phyloP scores from a whole-genome alignment of 2,113 vertebrate species.

The Sapajus apella region DNA sequence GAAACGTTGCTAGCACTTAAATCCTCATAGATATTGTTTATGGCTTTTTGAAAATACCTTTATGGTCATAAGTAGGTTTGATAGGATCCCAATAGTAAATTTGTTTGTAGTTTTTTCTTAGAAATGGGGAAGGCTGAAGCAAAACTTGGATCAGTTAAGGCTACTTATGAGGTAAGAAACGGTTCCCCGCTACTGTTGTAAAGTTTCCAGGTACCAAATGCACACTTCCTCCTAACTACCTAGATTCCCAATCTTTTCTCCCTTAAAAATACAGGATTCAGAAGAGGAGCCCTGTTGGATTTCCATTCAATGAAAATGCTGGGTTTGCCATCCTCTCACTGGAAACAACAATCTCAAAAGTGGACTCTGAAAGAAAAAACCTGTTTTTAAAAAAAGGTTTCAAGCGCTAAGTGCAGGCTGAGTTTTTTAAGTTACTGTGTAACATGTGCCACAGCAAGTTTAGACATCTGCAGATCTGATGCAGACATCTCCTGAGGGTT shows the following conservation, averaged over 20 bases:
- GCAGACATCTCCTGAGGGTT: no score
- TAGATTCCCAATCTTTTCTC: background rate
- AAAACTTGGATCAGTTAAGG: background rate
- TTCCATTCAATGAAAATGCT: background rate
- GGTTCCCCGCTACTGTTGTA: background rate
- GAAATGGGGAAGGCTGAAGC: background rate
- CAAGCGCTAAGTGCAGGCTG: background rate
- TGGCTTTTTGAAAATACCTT: background rate
- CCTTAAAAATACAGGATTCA: background rate
- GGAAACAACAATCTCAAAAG: background rate
- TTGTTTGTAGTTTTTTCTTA: background rate
- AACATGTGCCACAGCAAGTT: background rate
- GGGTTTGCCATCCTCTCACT: background rate
- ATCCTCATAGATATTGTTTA: constrained; percentile 7
- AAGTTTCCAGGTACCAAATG: background rate
- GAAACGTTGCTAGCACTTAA: background rate
- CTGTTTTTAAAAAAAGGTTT: background rate
- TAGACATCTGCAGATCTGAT: background rate
- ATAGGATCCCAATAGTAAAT: background rate
- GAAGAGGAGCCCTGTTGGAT: background rate
- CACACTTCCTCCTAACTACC: background rate
- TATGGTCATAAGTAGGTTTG: background rate
- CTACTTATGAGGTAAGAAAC: background rate
- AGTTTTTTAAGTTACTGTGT: background rate
- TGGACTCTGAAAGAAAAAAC: background rate